Evolutionary conservation across 2,113 vertebrate species (phyloP).

Genomic region (Ellobius talpinus): DNA sequence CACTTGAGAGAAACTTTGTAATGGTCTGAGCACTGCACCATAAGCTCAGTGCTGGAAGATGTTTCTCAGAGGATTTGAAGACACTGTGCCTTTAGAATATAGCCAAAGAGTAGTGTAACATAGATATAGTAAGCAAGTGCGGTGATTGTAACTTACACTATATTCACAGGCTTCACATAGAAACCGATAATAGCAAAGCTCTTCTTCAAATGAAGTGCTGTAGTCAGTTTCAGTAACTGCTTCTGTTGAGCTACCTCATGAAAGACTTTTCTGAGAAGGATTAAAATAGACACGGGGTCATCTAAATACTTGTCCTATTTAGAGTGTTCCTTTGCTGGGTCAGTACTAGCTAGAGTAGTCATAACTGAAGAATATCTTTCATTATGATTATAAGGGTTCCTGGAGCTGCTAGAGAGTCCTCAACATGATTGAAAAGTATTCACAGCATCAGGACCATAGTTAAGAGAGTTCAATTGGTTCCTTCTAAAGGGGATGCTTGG

Average conservation of each 20-base stretch:
- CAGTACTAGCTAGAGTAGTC: not conserved
- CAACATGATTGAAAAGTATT: not conserved
- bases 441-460: no score
- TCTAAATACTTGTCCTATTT: not conserved
- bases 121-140: not conserved
- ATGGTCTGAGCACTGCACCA: not conserved
- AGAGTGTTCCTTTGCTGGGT: not conserved
- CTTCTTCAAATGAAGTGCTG: not conserved
- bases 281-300: not conserved
- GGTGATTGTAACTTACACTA: not conserved
- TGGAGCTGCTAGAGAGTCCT: not conserved
- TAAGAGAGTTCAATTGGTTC: not conserved
- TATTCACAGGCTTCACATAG: not conserved
- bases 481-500: not conserved
- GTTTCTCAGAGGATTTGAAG: not conserved
- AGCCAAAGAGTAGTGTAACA: not conserved
- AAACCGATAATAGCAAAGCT: not conserved
- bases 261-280: not conserved
- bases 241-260: not conserved
- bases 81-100: not conserved
- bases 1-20: not conserved
- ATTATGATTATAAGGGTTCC: not conserved
- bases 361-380: not conserved
- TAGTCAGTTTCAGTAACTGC: no score
- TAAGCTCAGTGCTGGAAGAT: no score